Base-by-base conservation (phyloP, 2,797 vertebrate species). In the Poecilia gillii region DNA sequence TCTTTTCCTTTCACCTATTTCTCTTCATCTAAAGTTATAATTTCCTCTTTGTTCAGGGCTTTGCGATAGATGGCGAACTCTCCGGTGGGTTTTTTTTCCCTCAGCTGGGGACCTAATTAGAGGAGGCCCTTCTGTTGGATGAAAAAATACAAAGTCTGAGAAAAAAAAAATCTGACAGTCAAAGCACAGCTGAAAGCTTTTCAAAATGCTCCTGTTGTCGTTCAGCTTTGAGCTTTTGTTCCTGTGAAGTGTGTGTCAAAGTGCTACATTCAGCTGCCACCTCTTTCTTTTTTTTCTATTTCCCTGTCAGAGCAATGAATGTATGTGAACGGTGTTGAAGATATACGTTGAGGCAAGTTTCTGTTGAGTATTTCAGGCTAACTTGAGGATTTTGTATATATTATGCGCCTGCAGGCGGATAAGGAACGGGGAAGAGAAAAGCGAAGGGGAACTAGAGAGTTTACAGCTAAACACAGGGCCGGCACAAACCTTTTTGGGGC, bases 31-130 rank as follows among this genome's bases (percentile, higher is more conserved):
- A 36, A 78, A 76, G 62, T 36, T 53, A 79, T 78, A n/a, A 73
- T 83, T 53, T 55, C 79, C 59, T 81, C 83, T 81, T 75, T 81
- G 77, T 79, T 9, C 8, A 66, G 87, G 83, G 82, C 49, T 84
- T 83, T 46, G 16, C 62, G 84, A 80, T 83, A 79, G 72, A 83
- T 36, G 0, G 12, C 9, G 9, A 87, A 82, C 74, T 82, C 91
- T 85, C 86, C 41, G 87, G 91, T 90, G 90, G 78, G 62, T 82
- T 66, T 57, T 78, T 78, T 64, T 66, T 77, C 49, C 84, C 78
- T 87, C 76, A 88, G 79, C 90, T 66, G 31, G 90, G 90, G 94
- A 92, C 80, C 81, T 81, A 92, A 93, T 93, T 94, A 94, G 82
- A 72, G 74, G 72, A 81, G 64, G 46, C 88, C 64, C 85, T 81